Percentiles rank a stretch among this genome's conserved stretches.
These are phyloP conservation scores for Pycnomerus fuliginosus DNA, from an alignment of 2,888 invertebrate genomes.

Conservation along the genomic window DNA sequence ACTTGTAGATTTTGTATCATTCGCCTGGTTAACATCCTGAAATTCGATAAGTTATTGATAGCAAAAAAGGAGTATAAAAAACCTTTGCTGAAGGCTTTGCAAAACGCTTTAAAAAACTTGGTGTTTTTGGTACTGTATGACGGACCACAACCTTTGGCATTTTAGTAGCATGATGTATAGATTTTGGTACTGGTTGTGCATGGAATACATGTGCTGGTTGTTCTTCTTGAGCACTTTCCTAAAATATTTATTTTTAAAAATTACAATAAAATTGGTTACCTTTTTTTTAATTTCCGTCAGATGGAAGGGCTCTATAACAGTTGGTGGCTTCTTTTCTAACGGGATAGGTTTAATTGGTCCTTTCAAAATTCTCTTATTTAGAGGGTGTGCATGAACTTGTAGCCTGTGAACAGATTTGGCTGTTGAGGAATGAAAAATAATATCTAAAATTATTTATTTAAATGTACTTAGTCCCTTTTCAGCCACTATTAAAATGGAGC, in stretches of 20 bases:
- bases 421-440: conserved; percentile 2
- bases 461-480: not conserved
- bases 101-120: not conserved
- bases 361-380: conserved; percentile 61
- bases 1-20: not conserved
- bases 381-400: conserved; percentile 67
- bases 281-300: conserved; percentile 53
- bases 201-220: conserved; percentile 66
- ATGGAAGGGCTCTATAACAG: conserved; percentile 65
- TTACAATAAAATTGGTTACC: conserved; percentile 24
- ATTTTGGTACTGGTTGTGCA: conserved; percentile 67
- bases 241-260: too few species aligned
- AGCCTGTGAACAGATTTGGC: conserved; percentile 49
- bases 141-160: not conserved
- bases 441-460: not conserved
- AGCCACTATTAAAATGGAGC: not conserved
- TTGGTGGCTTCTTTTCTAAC: conserved; percentile 58
- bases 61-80: too few species aligned
- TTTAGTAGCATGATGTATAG: conserved; percentile 11
- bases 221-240: conserved; percentile 55
- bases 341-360: conserved; percentile 54
- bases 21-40: too few species aligned
- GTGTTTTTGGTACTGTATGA: not conserved
- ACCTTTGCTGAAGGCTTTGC: not conserved
- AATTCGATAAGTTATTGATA: too few species aligned